These are phyloP conservation scores for Clostera curtula DNA, from an alignment of 2,888 invertebrate species.

Conservation along the genomic window DNA sequence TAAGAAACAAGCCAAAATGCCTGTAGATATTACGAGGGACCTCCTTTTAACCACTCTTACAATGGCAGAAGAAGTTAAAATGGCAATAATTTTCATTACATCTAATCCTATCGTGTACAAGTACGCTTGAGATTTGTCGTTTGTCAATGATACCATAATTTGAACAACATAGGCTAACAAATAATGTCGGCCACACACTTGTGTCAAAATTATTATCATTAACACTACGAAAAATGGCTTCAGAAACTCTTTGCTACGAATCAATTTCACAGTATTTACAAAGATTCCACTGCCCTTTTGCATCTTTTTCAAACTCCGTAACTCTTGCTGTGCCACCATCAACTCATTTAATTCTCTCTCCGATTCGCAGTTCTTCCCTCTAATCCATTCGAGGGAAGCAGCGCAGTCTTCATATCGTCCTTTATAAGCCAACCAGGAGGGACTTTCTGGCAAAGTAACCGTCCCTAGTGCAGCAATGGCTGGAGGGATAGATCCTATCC, in stretches of 20 bases:
- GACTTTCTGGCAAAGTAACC: slow-evolving; percentile 17
- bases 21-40: slow-evolving; percentile 5
- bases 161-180: slow-evolving; percentile 15
- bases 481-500: slow-evolving; percentile 12
- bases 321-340: slow-evolving; percentile 14
- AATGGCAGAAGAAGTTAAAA: slow-evolving; percentile 10
- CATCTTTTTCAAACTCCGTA: slow-evolving; percentile 5
- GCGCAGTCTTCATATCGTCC: slow-evolving; percentile 16
- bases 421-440: slow-evolving; percentile 18
- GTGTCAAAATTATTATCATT: slow-evolving; percentile 10
- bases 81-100: slow-evolving; percentile 13
- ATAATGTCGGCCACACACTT: slow-evolving; percentile 15
- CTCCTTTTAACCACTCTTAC: slow-evolving; percentile 9
- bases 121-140: slow-evolving; percentile 11
- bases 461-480: slow-evolving; percentile 10
- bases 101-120: slow-evolving; percentile 13
- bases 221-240: slow-evolving; percentile 12
- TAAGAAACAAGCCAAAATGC: slow-evolving; percentile 7
- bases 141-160: slow-evolving; percentile 14
- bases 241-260: slow-evolving; percentile 10
- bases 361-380: slow-evolving; percentile 12
- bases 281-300: slow-evolving; percentile 3
- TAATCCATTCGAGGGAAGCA: slow-evolving; percentile 13
- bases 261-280: slow-evolving; percentile 4
- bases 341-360: slow-evolving; percentile 12